Percentiles rank a stretch among this genome's conserved stretches.
Evolutionary conservation across 2,888 invertebrate genomes (phyloP).

Genomic region (Holacanthella duospinosa): DNA sequence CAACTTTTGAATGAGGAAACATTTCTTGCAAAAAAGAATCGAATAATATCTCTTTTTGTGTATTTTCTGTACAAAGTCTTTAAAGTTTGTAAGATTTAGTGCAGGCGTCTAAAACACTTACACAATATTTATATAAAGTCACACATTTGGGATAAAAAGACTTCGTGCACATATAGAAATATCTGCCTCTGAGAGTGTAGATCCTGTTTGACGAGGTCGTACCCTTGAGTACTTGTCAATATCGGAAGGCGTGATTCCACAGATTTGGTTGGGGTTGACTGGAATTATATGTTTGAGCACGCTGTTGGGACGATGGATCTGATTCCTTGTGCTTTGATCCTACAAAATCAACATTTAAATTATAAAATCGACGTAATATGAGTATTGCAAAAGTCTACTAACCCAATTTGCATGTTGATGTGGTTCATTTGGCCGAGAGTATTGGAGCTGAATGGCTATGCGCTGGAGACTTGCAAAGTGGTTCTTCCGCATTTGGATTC

Average conservation of each 20-base stretch:
- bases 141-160: too few relatives aligned
- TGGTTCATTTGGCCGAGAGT: neutral
- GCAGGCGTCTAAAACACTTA: too few relatives aligned
- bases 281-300: constrained; percentile 27
- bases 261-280: constrained; percentile 44
- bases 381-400: neutral
- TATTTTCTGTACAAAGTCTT: too few relatives aligned
- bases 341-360: constrained; percentile 44
- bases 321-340: constrained; percentile 73
- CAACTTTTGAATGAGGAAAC: too few relatives aligned
- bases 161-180: too few relatives aligned
- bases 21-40: too few relatives aligned
- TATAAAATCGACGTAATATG: neutral
- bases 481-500: constrained; percentile 91
- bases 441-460: constrained; percentile 39
- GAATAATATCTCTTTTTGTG: too few relatives aligned
- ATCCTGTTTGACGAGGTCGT: too few relatives aligned
- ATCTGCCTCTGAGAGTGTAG: too few relatives aligned
- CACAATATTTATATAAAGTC: too few relatives aligned
- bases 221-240: constrained; percentile 76
- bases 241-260: constrained; percentile 76
- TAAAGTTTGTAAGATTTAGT: too few relatives aligned
- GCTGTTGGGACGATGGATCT: neutral
- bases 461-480: constrained; percentile 80
- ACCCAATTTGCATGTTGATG: neutral